Evolutionary conservation across 2,113 vertebrate genomes (phyloP).

Genomic region (Hydrolagus affinis): DNA sequence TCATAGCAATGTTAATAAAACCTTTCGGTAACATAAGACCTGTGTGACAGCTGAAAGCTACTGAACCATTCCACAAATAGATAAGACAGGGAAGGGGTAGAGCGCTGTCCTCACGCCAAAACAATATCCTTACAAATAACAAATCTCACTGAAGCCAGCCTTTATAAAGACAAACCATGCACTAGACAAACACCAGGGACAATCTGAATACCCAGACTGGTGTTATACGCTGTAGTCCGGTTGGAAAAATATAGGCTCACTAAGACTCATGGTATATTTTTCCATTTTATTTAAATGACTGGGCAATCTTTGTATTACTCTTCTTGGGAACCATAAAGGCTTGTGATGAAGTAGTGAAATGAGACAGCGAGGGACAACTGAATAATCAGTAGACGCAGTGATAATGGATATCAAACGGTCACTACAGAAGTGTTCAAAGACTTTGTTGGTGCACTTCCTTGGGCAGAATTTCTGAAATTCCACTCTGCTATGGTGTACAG

Average conservation of each 20-base stretch:
- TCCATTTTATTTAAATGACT: too few relatives aligned
- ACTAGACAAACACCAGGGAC: not conserved
- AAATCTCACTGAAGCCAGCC: not conserved
- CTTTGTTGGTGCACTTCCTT: not conserved
- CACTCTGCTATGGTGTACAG: not conserved
- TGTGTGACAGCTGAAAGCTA: not conserved
- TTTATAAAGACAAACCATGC: not conserved
- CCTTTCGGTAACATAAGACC: not conserved
- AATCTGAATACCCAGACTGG: too few relatives aligned
- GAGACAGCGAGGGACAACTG: too few relatives aligned
- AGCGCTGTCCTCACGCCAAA: not conserved
- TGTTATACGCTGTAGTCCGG: too few relatives aligned
- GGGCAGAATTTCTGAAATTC: not conserved
- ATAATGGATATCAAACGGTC: not conserved
- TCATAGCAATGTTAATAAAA: not conserved
- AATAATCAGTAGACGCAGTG: too few relatives aligned
- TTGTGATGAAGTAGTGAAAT: too few relatives aligned
- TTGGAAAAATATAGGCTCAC: too few relatives aligned
- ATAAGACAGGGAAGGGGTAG: not conserved
- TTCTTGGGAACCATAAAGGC: too few relatives aligned
- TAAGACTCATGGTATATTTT: too few relatives aligned
- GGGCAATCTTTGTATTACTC: too few relatives aligned
- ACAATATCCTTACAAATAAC: not conserved
- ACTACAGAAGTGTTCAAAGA: not conserved
- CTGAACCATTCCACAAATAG: not conserved